Base-by-base conservation (phyloP, 2,888 invertebrate genomes). In the Patella pellucida region DNA sequence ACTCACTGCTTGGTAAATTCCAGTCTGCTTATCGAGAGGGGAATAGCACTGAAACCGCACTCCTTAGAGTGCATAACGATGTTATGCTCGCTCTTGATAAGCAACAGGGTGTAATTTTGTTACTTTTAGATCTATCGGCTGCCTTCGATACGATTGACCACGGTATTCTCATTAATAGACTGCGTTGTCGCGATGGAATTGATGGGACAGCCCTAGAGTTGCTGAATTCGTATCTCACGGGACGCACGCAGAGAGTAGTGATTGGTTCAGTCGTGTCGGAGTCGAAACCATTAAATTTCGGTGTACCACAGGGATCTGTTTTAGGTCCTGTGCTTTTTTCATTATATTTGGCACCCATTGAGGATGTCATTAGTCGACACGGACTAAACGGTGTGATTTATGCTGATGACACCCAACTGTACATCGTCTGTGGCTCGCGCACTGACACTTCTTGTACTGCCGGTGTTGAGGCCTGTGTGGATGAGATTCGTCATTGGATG, bases 261-360 rank as follows among this genome's bases (percentile, higher is more conserved):
- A 62, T 62, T 12, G 19, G 19, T 12, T 9, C n/a, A 11, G 16
- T 15, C 16, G 7, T 19, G n/a, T 62, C 62, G 9, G 19, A 15
- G 12, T n/a, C n/a, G n/a, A 19, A 19, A 19, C n/a, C 7, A 2
- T 19, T 62, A 9, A 15, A 19, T 19, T 62, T 19, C 62, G 62
- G 62, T 62, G 62, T 62, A 19, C 62, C 62, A 62, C 62, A 62
- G n/a, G 62, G 62, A 19, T 62, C 62, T n/a, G 62, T 62, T n/a
- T 62, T 62, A 19, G 62, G 19, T n/a, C 56, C 56, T 56, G 56
- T 56, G 16, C 56, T 56, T 7, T 56, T 56, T 19, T n/a, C 56
- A 16, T 56, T 56, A 19, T 56, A 56, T 56, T n/a, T 19, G 19
- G 16, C 56, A 56, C 56, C 56, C 16, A 16, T 56, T 56, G 56